Base-by-base conservation (phyloP, 2,888 invertebrate genomes). In the Prosopocoilus inquinatus region DNA sequence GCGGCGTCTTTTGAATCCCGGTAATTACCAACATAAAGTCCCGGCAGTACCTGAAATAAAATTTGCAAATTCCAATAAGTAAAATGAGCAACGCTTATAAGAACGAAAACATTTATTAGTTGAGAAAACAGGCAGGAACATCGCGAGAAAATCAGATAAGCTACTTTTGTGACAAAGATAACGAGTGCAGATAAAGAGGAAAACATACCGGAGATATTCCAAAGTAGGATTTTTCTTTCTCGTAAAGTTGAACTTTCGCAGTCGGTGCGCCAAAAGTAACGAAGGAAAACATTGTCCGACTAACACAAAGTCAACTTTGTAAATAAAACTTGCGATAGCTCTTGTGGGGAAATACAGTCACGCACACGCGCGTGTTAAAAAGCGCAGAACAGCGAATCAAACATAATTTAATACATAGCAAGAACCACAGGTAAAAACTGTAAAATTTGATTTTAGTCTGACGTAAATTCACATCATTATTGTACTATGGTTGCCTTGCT, bases 1-100 rank as follows among this genome's bases (percentile, higher is more conserved):
- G 89, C 85, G 36, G 88, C 81, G 79, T 97, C 96, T 77, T 95
- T 95, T 53, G 96, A 94, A 81, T 97, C 96, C 70, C 96, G 84
- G 79, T 96, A 94, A 79, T 95, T 96, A 59, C 96, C 96, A 70
- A 97, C 89, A 79, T 94, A 97, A 53, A 97, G 86, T 63, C 96
- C 96, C 67, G 94, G 90, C 70, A 97, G 84, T 72, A 97, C 92
- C 94, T 94, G 79, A 1, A 75, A 75, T 16, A 11, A 45, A 46
- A 20, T 46, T 46, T 20, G 28, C 20, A 28, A 28, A 28, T 5
- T 28, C 7, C 20, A 5, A 28, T 28, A 36, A 36, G 12, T 7
- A 36, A 36, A n/a, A 36, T 9, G 4, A 36, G n/a, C n/a, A 12
- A 36, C 36, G 36, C 11, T 2, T 36, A 4, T 36, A 36, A 9